Base-by-base conservation (phyloP, 2,888 invertebrate genomes). In the Homarus gammarus region DNA sequence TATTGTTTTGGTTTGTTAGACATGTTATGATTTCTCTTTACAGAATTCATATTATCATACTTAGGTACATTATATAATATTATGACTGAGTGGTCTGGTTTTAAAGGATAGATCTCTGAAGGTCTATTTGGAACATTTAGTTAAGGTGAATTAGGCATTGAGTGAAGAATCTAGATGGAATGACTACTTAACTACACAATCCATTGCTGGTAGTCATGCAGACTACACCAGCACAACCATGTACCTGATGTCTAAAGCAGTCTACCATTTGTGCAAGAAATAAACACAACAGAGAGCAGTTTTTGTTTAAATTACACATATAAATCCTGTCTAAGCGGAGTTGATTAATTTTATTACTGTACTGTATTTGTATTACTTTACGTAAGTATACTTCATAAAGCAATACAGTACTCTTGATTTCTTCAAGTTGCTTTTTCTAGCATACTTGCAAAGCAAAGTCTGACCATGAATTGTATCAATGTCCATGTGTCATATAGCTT, bases 231-330 rank as follows among this genome's bases (percentile, higher is more conserved):
- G 78, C 86, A 78, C 78, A 86, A 86, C 86, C 86, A 86, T 86
- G 86, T 86, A 86, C 86, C 86, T 86, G 86, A 86, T 86, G 86
- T 86, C 78, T 70, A 70, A 86, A 86, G 86, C 86, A 86, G 86
- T 86, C 86, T 86, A 86, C 86, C 78, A 86, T 82, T 78, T 86
- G 86, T 78, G 86, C 86, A 86, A 86, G 78, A 86, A 86, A 68
- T 78, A 84, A 86, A 86, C 70, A 84, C 86, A 86, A 82, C 78
- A 44, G 77, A 75, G 83, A 83, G 49, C 72, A 40, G 1, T 18
- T 79, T 51, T 36, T 51, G 31, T 79, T 79, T 79, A 56, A 79
- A 33, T 79, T n/a, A n/a, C n/a, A n/a, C n/a, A n/a, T n/a, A n/a
- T n/a, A n/a, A n/a, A n/a, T n/a, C n/a, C n/a, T n/a, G n/a, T n/a